These are phyloP conservation scores for Procambarus clarkii DNA, from an alignment of 1,140 invertebrate genomes.

Conservation along the genomic window DNA sequence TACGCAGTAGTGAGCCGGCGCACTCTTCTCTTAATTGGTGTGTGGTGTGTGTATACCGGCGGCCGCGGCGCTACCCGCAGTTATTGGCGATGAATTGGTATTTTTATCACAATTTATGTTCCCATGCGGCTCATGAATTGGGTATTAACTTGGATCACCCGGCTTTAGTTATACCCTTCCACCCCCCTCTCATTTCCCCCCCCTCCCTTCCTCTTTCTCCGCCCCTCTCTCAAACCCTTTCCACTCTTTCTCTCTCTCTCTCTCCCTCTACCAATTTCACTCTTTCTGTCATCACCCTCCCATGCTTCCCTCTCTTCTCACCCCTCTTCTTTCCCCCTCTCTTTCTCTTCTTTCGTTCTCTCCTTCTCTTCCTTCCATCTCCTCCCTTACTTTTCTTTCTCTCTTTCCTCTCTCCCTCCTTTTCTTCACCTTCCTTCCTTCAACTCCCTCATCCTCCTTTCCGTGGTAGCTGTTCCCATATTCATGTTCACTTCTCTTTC, in stretches of 20 bases:
- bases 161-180: neutral
- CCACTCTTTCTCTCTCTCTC: conserved; percentile 8
- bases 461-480: too few relatives aligned
- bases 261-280: neutral
- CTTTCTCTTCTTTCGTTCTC: too few relatives aligned
- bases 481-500: too few relatives aligned
- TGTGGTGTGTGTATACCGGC: conserved; percentile 7
- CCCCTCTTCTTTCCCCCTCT: neutral
- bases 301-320: neutral
- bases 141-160: conserved; percentile 1
- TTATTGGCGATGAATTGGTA: neutral
- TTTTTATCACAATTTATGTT: conserved; percentile 12
- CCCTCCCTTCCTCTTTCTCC: neutral
- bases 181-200: neutral
- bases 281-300: neutral
- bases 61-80: neutral
- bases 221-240: neutral
- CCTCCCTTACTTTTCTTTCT: too few relatives aligned
- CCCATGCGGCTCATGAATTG: neutral
- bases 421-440: too few relatives aligned
- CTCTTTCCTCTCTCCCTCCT: too few relatives aligned
- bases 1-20: too few relatives aligned
- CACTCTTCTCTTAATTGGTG: too few relatives aligned
- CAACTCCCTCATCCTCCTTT: too few relatives aligned
- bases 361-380: too few relatives aligned